phyloP scores from a whole-genome alignment of 1,140 invertebrate genomes.

The Drosophila mojavensis region DNA sequence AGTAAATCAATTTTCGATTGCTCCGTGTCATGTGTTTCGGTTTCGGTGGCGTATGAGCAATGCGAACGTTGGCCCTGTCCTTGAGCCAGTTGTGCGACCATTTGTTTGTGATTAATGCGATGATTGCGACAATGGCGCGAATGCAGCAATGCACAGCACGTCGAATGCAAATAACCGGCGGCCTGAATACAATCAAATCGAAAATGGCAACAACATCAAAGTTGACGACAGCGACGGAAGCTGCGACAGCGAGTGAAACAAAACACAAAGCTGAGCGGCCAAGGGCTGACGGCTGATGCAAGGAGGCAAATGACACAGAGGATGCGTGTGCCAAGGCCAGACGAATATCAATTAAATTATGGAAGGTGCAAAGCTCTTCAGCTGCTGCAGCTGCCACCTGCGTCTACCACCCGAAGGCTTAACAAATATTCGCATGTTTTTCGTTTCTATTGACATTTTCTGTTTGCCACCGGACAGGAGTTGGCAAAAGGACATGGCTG shows the following conservation, averaged over 20 bases:
- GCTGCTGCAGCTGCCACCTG: neutral
- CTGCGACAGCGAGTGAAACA: conserved; percentile 51
- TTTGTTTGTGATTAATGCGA: conserved; percentile 74
- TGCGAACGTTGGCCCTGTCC: conserved; percentile 41
- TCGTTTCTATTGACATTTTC: conserved; percentile 67
- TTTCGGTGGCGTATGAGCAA: conserved; percentile 27
- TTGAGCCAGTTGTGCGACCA: conserved; percentile 66
- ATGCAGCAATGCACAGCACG: conserved; percentile 65
- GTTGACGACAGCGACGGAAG: conserved; percentile 71
- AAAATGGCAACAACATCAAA: conserved; percentile 68
- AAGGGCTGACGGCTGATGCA: conserved; percentile 20
- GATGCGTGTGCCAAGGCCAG: conserved; percentile 50
- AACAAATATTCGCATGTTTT: conserved; percentile 68
- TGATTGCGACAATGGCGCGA: conserved; percentile 53
- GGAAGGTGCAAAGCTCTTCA: conserved; percentile 56
- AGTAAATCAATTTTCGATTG: neutral
- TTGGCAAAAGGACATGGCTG: neutral
- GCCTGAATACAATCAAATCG: conserved; percentile 73
- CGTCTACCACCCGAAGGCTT: conserved; percentile 14
- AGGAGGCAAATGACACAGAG: too few species aligned
- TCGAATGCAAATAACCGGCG: conserved; percentile 78
- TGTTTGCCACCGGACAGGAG: conserved; percentile 53
- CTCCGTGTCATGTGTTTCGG: neutral
- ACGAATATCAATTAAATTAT: conserved; percentile 79
- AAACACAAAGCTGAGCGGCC: conserved; percentile 33